Percentiles rank a stretch among this genome's conserved stretches.
Conservation (phyloP, 2,113 vertebrate species). For the Cichladusa arquata region DNA sequence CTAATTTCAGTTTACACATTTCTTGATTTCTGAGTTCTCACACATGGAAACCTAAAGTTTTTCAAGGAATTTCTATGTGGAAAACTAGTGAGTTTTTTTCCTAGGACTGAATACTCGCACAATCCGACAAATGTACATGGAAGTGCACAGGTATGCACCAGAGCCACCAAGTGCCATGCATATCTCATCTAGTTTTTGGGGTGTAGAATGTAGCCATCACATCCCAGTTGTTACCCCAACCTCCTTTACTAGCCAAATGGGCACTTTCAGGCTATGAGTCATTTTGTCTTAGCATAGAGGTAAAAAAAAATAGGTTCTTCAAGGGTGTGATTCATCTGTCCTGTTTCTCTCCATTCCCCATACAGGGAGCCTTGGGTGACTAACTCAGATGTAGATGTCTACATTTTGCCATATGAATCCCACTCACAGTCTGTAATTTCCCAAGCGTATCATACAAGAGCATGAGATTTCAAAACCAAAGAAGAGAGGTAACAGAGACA, state of each 20-base stretch:
- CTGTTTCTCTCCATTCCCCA: constrained; percentile 50
- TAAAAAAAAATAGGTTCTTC: constrained; percentile 20
- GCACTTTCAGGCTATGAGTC: neutral
- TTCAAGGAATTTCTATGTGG: neutral
- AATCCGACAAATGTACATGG: accelerated
- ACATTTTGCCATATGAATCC: constrained; percentile 47
- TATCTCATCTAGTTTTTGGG: neutral
- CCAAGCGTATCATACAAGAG: neutral
- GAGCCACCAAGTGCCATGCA: neutral
- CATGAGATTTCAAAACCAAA: constrained; percentile 21
- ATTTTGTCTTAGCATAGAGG: neutral
- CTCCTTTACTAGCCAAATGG: neutral
- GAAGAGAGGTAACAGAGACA: neutral
- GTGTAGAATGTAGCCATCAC: neutral
- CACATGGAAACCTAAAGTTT: neutral
- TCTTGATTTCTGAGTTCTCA: neutral
- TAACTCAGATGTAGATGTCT: constrained; percentile 55
- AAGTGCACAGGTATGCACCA: neutral
- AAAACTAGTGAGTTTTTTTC: neutral
- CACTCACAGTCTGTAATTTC: constrained; percentile 62
- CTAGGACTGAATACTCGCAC: accelerated
- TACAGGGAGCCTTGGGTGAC: constrained; percentile 45
- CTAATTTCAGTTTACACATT: neutral
- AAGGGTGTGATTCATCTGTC: constrained; percentile 58
- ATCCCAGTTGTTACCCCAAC: neutral